Evolutionary conservation across 2,113 vertebrate genomes (phyloP), one percentile per base, ranked within the genome.

Genomic region (Channa maculata): DNA sequence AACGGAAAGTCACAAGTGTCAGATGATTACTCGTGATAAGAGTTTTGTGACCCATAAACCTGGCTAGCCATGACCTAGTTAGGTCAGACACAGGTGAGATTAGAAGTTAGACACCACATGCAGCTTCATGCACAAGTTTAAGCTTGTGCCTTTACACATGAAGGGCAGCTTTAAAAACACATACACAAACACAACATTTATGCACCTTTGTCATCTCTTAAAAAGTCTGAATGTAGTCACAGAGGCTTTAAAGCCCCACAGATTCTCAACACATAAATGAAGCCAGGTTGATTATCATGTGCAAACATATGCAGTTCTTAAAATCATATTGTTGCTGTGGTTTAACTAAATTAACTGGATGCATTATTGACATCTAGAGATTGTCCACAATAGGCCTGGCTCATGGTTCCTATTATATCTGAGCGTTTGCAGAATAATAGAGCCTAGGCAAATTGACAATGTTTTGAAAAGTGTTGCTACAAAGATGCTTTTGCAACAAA

Each of bases 21-120:
- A 51, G 60, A 59, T 72, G 71, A 84, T 84, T 72, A 65, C 62
- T 87, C 71, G 74, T 54, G 34, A 73, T n/a, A 43, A 51, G 68
- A 54, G 63, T 48, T 39, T 67, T 72, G 53, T 83, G 71, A 86
- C 71, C 79, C 77, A 45, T 81, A n/a, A 67, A 15, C 37, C 36
- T 50, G 71, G 72, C 69, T 85, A 60, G 48, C 75, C 43, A 12
- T 80, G 84, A 85, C 90, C 79, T 57, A 86, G 75, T 89, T 90
- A 57, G 79, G 75, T 79, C 85, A 72, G 77, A 75, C 83, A 72
- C 88, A 86, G 90, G 88, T 90, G 83, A 89, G 69, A 66, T 52
- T 65, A 24, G 24, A 65, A 85, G 60, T 38, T 50, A 77, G 70
- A 83, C 79, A 41, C 62, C 46, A 73, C 77, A 70, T 71, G 62